Base-by-base conservation (phyloP, 2,888 invertebrate species). In the Drosophila koepferae region DNA sequence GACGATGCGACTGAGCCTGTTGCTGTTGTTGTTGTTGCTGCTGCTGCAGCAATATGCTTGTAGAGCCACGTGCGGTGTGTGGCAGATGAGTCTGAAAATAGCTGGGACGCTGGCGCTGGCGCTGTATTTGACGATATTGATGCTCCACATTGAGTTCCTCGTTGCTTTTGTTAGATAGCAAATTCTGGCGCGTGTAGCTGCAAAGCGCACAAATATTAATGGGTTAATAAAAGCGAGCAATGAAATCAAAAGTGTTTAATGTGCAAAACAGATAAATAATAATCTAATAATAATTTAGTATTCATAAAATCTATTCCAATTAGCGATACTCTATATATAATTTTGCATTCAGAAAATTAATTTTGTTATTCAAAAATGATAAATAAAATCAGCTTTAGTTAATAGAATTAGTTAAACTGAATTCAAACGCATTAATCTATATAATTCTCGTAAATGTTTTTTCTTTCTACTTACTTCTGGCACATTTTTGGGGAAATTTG, bases 151-250 rank as follows among this genome's bases (percentile, higher is more conserved):
- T 90, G 23, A 89, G 82, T 88, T 95, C 95, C 82, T 96, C 96
- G 90, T 96, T 96, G 87, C 96, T 96, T 93, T 97, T 97, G 77
- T 91, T 91, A 46, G 97, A 97, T 53, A 98, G 94, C 68, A 97
- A 95, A 93, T 98, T 98, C 94, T 98, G 98, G 61, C 97, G 95
- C 43, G 98, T 97, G 93, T 98, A 97, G 92, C 97, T 97, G 94
- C 64, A 90, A 90, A 48, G 82, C 83, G 80, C 71, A 75, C 38
- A 73, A 73, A 68, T 74, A 79, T 89, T 86, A 89, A 76, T 89
- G 76, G 74, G 89, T 89, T 86, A 86, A 89, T 81, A 49, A 49
- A 66, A 82, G 86, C 86, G 46, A 59, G 58, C 72, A 79, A 68
- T 40, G 43, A 55, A 60, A 60, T 10, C 14, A 23, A 48, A 7